Evolutionary conservation across 2,113 vertebrate genomes (phyloP).

Genomic region (Pedetes capensis): DNA sequence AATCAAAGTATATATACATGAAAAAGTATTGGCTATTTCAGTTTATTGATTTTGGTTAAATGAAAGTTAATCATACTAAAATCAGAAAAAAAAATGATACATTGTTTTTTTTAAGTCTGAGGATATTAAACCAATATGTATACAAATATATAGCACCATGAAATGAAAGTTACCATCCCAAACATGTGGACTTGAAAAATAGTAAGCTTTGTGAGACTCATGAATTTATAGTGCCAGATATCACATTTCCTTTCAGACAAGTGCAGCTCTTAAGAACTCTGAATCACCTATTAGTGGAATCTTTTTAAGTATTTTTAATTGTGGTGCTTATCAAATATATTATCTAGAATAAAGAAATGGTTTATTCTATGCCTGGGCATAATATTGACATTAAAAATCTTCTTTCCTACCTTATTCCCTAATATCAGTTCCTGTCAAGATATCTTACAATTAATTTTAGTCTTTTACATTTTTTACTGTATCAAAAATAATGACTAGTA

Average conservation of each 20-base stretch:
- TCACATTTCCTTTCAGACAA: neutral
- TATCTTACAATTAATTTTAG: neutral
- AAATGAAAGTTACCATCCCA: neutral
- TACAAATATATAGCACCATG: neutral
- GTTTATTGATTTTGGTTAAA: neutral
- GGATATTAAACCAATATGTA: neutral
- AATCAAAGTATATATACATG: neutral
- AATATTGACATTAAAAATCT: neutral
- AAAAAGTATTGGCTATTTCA: constrained; percentile 20
- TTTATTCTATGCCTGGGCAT: neutral
- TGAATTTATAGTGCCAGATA: neutral
- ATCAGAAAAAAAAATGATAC: neutral
- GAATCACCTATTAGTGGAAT: neutral
- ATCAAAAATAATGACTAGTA: neutral
- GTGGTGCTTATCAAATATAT: neutral
- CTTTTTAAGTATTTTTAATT: neutral
- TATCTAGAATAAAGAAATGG: neutral
- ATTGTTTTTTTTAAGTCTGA: neutral
- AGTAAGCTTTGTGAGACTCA: neutral
- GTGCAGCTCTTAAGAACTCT: neutral
- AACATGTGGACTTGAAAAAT: neutral
- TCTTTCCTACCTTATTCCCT: neutral
- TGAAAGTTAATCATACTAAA: neutral
- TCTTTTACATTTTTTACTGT: neutral
- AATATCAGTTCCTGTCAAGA: neutral